phyloP scores from a whole-genome alignment of 2,797 vertebrate genomes.

The Lerista edwardsae region DNA sequence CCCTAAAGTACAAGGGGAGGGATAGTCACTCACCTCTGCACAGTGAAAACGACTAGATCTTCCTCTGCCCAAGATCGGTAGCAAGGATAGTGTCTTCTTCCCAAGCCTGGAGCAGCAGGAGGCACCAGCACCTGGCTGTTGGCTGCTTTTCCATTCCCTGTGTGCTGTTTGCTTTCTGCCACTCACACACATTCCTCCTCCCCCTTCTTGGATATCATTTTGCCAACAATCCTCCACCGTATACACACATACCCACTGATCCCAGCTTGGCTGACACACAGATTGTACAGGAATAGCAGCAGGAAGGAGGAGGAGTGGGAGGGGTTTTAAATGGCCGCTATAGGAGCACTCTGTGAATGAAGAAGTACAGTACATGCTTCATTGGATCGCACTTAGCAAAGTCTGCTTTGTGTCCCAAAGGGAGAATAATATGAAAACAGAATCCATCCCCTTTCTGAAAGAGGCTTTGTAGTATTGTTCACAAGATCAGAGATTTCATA shows the following conservation, averaged over 20 bases:
- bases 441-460: not conserved
- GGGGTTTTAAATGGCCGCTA: not conserved
- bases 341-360: not conserved
- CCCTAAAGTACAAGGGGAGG: not conserved
- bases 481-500: not conserved
- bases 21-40: not conserved
- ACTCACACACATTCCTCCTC: fast-evolving
- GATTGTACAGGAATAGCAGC: fast-evolving
- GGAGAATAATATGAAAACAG: not conserved
- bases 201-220: not conserved
- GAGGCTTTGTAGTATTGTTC: not conserved
- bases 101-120: not conserved
- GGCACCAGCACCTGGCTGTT: not conserved
- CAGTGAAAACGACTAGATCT: constrained; percentile 1
- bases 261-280: not conserved
- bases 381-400: not conserved
- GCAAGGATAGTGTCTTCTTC: not conserved
- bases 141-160: fast-evolving
- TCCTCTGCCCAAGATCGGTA: not conserved
- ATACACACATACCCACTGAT: not conserved
- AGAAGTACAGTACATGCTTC: not conserved
- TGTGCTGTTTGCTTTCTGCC: not conserved
- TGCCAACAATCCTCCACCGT: not conserved
- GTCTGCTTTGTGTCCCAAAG: not conserved
- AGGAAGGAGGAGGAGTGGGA: too few relatives aligned